Evolutionary conservation across 2,888 invertebrate species (phyloP).

Genomic region (Nemurella pictetii): DNA sequence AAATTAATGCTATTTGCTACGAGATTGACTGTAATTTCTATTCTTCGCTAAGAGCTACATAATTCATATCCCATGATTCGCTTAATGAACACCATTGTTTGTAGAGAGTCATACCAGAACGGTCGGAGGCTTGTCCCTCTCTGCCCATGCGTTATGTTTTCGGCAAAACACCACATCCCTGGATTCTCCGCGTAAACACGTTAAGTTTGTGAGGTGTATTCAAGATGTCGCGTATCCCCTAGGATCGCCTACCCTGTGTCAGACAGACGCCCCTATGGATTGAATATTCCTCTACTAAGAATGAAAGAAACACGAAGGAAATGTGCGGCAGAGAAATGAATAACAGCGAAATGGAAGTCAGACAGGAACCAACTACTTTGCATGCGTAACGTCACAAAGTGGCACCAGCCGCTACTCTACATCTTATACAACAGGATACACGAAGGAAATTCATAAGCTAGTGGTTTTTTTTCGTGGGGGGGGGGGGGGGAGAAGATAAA

Average conservation of each 20-base stretch:
- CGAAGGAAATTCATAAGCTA: conserved; percentile 32
- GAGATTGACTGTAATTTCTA: background rate
- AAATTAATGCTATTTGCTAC: background rate
- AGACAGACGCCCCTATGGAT: conserved; percentile 19
- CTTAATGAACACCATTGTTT: background rate
- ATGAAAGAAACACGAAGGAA: conserved; percentile 26
- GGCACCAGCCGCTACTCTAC: conserved; percentile 16
- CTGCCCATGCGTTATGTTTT: background rate
- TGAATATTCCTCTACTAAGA: conserved; percentile 21
- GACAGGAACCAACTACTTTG: conserved; percentile 30
- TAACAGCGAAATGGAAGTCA: conserved; percentile 22
- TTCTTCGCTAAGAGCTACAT: background rate
- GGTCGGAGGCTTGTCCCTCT: too few relatives aligned
- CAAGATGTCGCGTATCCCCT: conserved; percentile 11
- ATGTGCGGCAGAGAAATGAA: conserved; percentile 26
- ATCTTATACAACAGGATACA: conserved; percentile 16
- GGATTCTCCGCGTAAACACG: background rate
- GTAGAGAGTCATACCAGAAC: background rate
- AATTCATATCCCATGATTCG: background rate
- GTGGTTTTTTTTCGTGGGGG: conserved; percentile 2
- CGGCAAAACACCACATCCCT: background rate
- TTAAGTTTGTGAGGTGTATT: background rate
- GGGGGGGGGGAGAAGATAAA: conserved; percentile 31
- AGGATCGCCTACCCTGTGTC: background rate
- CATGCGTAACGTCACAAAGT: conserved; percentile 32